Base-by-base conservation (phyloP, 2,797 vertebrate species). In the Artibeus jamaicensis region DNA sequence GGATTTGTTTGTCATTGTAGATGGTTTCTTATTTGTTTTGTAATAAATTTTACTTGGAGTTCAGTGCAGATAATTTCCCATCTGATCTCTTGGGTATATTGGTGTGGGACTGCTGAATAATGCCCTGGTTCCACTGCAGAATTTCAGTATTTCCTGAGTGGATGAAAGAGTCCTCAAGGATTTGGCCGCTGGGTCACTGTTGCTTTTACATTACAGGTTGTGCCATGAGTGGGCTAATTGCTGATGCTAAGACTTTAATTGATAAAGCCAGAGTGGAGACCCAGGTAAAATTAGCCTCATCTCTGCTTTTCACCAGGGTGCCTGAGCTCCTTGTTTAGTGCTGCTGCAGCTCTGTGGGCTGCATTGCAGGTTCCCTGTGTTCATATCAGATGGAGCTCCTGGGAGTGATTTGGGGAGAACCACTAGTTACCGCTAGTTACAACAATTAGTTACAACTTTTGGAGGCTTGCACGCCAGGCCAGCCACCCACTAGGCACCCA, bases 251-350 rank as follows among this genome's bases (percentile, higher is more conserved):
- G 99, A 99, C 99, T 95, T 98, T 99, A 90, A 99, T 99, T 57
- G 99, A 99, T 98, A 99, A 99, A 99, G 99, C 99, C 71, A 98
- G 99, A 98, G 99, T 99, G 98, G 99, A 99, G 98, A 99, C 99
- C 71, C 99, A 99, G 99, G 99, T 99, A 97, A 98, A 98, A 74
- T 79, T 65, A 62, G 73, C 83, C 86, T 83, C 65, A 83, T 89
- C 74, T 96, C 53, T 93, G 16, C 14, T 95, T 91, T 96, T 62
- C 50, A 93, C 65, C 59, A 48, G 67, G 89, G 34, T 10, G 19
- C 9, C 19, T 8, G 55, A 82, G n/a, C 73, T 92, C 53, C 34
- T 29, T 94, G 39, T 39, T 68, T 57, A 73, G 46, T 67, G 67
- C n/a, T 88, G 29, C 50, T 73, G 22, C 18, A 74, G 86, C 85